Base-by-base conservation (phyloP, 2,113 vertebrate species). In the Cepphus grylle region DNA sequence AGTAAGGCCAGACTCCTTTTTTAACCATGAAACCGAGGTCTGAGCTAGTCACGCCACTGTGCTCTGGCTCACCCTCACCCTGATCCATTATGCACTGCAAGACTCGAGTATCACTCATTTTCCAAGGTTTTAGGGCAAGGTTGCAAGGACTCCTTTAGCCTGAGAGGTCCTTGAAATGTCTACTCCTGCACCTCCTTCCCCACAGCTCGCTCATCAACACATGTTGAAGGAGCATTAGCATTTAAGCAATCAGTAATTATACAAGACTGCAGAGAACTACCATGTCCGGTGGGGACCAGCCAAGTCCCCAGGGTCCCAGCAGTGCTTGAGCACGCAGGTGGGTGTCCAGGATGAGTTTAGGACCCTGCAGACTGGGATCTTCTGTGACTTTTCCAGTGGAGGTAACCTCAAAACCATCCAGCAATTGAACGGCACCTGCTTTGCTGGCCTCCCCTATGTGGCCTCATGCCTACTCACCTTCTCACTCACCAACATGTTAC, bases 71-170 rank as follows among this genome's bases (percentile, higher is more conserved):
- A 77, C 1, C 0, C 49, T 78, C 26, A 42, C 18, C 16, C 16
- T 0, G 0, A 34, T 8, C 25, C 1, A 0, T 45, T n/a, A 78
- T 0, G 5, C 18, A 29, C 36, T 32, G 45, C 45, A 66, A 69
- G 67, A 59, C n/a, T 65, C 8, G 22, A 19, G 55, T 23, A 66
- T 23, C 50, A 32, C 29, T 38, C 32, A 58, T 76, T 40, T 76
- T 63, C 56, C 53, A 32, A 80, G n/a, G 7, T 79, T 86, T 81
- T 19, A 95, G 11, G 49, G 72, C 47, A 83, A 80, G 47, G 67
- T 11, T 87, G 29, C 16, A 91, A 38, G n/a, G 59, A 52, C 34
- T 65, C 45, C 49, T 73, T 73, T 21, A 45, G 32, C n/a, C 45
- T n/a, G 23, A 40, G 45, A 14, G 34, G 30, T 49, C 50, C 30